Evolutionary conservation across 2,797 vertebrate species (phyloP).

Genomic region (Molossus molossus): DNA sequence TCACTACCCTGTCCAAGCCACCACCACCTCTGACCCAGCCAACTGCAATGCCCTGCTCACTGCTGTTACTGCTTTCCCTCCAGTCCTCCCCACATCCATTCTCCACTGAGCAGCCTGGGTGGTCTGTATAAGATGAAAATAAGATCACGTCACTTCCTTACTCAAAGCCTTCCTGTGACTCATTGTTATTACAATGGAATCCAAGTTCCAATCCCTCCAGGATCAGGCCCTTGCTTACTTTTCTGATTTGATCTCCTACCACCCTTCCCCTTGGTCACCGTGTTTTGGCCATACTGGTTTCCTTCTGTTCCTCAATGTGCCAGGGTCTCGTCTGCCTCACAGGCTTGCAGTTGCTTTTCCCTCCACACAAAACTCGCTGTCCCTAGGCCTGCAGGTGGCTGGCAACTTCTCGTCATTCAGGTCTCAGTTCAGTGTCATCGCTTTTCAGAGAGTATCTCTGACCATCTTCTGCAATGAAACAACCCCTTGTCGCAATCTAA

Average conservation of each 20-base stretch:
- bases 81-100: not conserved
- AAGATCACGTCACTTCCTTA: not conserved
- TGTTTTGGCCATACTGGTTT: not conserved
- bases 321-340: not conserved
- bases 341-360: not conserved
- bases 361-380: not conserved
- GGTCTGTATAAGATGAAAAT: not conserved
- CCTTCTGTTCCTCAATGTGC: not conserved
- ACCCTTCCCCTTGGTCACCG: not conserved
- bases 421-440: not conserved
- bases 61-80: not conserved
- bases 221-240: not conserved
- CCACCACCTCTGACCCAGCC: not conserved
- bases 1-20: not conserved
- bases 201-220: not conserved
- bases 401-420: not conserved
- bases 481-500: not conserved
- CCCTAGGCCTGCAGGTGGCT: not conserved
- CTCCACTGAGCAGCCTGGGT: not conserved
- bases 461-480: not conserved
- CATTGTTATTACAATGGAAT: not conserved
- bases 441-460: not conserved
- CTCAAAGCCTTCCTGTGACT: not conserved
- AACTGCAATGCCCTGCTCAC: not conserved
- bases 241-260: not conserved